A percentile compares a stretch with the other conserved stretches of the same genome.
These are phyloP conservation scores for Anhinga rufa DNA, from an alignment of 2,113 vertebrate genomes.

Conservation along the genomic window DNA sequence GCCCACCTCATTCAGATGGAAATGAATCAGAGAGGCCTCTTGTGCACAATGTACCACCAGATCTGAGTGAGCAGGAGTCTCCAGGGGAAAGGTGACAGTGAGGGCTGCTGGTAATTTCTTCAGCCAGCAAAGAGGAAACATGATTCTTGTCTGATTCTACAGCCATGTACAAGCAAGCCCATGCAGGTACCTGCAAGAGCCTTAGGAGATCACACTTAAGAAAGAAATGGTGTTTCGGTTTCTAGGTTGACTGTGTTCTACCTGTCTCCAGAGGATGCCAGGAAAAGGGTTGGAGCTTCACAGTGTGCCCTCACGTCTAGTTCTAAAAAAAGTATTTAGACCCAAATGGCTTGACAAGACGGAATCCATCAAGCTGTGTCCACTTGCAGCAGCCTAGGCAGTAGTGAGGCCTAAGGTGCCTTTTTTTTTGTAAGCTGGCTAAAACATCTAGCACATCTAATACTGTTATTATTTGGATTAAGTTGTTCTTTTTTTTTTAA, in stretches of 20 bases:
- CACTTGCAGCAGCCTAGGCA: background rate
- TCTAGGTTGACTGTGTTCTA: background rate
- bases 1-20: fast-evolving
- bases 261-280: background rate
- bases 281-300: background rate
- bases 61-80: background rate
- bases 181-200: background rate
- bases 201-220: background rate
- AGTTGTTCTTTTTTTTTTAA: background rate
- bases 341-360: background rate
- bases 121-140: background rate
- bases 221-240: background rate
- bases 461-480: background rate
- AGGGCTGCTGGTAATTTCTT: background rate
- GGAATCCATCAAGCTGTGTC: background rate
- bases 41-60: fast-evolving
- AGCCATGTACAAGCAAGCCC: background rate
- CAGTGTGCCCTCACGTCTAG: background rate
- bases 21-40: background rate
- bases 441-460: background rate
- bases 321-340: background rate
- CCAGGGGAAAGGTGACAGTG: background rate
- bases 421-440: background rate
- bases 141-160: background rate
- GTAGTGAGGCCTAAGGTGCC: background rate